Conservation (phyloP, 2,888 invertebrate species). For the Eilema griseolum region DNA sequence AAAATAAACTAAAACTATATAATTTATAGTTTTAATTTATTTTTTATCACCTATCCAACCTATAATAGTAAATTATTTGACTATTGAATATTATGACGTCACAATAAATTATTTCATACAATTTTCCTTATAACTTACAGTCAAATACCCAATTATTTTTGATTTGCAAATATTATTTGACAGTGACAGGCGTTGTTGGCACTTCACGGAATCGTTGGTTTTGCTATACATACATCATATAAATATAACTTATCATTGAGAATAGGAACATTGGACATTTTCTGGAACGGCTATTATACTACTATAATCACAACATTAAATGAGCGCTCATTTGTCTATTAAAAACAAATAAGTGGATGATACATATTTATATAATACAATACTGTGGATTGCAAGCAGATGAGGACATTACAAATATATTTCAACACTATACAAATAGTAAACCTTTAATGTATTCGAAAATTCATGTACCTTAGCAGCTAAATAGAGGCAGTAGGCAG, state of each 20-base stretch:
- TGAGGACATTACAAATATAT: slow-evolving; percentile 20
- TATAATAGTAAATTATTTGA: too few relatives aligned
- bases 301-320: slow-evolving; percentile 48
- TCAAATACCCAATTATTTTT: too few relatives aligned
- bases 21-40: too few relatives aligned
- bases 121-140: too few relatives aligned
- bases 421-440: not conserved
- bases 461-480: slow-evolving; percentile 28
- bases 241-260: slow-evolving; percentile 13
- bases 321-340: slow-evolving; percentile 39
- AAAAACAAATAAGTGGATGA: slow-evolving; percentile 15
- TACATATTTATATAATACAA: slow-evolving; percentile 1
- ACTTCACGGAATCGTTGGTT: too few relatives aligned
- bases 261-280: slow-evolving; percentile 30
- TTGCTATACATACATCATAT: not conserved
- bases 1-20: too few relatives aligned
- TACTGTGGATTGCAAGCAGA: not conserved
- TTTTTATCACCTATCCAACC: too few relatives aligned
- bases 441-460: not conserved
- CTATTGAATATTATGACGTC: too few relatives aligned
- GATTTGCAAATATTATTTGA: too few relatives aligned
- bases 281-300: slow-evolving; percentile 35
- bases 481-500: slow-evolving; percentile 28
- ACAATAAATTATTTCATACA: too few relatives aligned
- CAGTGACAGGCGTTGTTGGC: too few relatives aligned